Evolutionary conservation across 1,140 invertebrate species (phyloP), one percentile per base, ranked within the genome.

Genomic region (Lepidurus arcticus): DNA sequence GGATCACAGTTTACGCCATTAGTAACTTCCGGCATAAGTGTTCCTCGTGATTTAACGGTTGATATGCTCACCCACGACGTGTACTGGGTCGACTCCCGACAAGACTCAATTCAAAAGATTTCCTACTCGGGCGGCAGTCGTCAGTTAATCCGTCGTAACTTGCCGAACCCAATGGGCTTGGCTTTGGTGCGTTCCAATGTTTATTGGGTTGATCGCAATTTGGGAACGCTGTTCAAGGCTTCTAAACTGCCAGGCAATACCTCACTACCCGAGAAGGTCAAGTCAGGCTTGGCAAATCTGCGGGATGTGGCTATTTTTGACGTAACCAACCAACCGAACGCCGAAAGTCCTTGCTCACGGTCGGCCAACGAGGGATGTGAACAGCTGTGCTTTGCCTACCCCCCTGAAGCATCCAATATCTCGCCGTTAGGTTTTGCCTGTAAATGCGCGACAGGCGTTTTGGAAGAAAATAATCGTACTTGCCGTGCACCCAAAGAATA

Each of bases 161-260:
- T 98, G 16, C 97, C 97, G 0, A 97, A 96, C 83, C 96, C 97
- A 1, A 95, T 97, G 90, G 96, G 96, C 74, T 90, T 98, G 24
- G 93, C 96, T 0, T 89, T 99, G 5, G 90, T 93, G 81, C 84
- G 84, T 13, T 82, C 86, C 43, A 91, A 93, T 78, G 91, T 99
- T 0, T 98, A 94, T 83, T 99, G 97, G 97, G 95, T 98, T 0
- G 98, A 99, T 84, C 88, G 94, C 74, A 98, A 98, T 85, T 86
- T 99, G 0, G 90, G 91, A 79, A 92, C 93, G 0, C 91, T 98
- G 4, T 97, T 93, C 83, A 93, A 82, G 43, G 83, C 84, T 6
- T 93, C 91, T 6, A 95, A 96, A 85, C 82, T 91, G 47, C 89
- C 90, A 0, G 91, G 90, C 21, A 93, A 93, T 76, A 90, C 86